Conservation (phyloP, 2,113 vertebrate species). For the Malaclemys terrapin region DNA sequence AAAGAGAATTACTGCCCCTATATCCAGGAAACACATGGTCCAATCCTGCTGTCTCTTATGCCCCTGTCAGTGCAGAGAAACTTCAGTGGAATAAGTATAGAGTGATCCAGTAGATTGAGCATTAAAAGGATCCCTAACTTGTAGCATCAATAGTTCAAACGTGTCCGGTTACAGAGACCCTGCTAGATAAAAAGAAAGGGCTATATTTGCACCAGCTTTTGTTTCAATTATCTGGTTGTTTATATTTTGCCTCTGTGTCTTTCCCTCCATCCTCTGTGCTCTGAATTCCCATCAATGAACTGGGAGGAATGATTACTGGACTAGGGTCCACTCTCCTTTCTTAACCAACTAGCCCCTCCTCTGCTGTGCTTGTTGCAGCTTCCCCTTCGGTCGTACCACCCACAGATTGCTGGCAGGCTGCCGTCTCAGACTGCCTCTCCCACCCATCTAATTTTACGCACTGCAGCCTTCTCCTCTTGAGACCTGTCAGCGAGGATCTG, state of each 20-base stretch:
- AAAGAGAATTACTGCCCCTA: not conserved
- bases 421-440: not conserved
- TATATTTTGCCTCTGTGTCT: not conserved
- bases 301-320: not conserved
- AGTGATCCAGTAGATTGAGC: not conserved
- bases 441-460: not conserved
- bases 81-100: not conserved
- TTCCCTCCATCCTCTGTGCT: not conserved
- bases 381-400: rapidly evolving
- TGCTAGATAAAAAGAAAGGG: not conserved
- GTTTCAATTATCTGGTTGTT: constrained; percentile 24
- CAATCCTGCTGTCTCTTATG: not conserved
- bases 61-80: not conserved
- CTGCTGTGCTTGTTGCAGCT: not conserved
- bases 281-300: not conserved
- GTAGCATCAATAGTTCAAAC: not conserved
- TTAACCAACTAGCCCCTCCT: not conserved
- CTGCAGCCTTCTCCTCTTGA: not conserved
- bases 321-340: not conserved
- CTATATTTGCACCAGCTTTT: not conserved
- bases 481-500: not conserved
- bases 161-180: not conserved
- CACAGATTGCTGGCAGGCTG: not conserved
- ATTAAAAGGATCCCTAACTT: not conserved
- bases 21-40: not conserved